Conservation (phyloP, 2,797 vertebrate genomes). For the Gymnopithys bicolor region DNA sequence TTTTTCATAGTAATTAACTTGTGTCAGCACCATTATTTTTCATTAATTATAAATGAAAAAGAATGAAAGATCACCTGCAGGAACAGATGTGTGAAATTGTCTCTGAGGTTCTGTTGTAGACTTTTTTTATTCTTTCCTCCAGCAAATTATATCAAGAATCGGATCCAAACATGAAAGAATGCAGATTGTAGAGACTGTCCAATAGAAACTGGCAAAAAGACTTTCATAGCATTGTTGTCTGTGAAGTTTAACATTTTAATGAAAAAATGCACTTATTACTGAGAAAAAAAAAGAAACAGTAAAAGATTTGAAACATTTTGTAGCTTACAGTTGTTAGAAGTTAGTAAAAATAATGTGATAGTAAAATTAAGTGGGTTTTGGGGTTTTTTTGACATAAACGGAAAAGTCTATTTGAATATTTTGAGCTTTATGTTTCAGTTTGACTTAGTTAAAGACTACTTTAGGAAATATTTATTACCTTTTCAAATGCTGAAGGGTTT, state of each 20-base stretch:
- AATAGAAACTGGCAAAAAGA: not conserved
- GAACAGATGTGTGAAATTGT: constrained; percentile 79
- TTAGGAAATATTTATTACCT: not conserved
- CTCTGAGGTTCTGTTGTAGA: constrained; percentile 47
- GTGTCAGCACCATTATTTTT: constrained; percentile 82
- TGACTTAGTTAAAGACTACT: not conserved
- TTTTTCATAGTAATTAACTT: constrained; percentile 83
- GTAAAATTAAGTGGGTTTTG: not conserved
- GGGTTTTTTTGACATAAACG: not conserved
- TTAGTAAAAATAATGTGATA: not conserved
- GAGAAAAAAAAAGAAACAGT: not conserved
- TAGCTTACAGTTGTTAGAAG: not conserved
- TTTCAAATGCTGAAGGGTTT: not conserved
- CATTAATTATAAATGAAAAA: constrained; percentile 82
- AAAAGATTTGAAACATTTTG: not conserved
- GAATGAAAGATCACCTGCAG: constrained; percentile 76
- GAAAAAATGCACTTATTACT: not conserved
- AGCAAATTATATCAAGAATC: not conserved
- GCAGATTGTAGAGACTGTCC: not conserved
- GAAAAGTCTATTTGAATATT: not conserved
- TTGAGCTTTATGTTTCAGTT: not conserved
- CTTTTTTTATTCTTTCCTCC: not conserved
- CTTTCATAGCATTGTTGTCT: not conserved
- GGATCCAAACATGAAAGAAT: not conserved
- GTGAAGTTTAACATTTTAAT: not conserved